phyloP scores from a whole-genome alignment of 2,797 vertebrate genomes.

The Cossypha dichroa region DNA sequence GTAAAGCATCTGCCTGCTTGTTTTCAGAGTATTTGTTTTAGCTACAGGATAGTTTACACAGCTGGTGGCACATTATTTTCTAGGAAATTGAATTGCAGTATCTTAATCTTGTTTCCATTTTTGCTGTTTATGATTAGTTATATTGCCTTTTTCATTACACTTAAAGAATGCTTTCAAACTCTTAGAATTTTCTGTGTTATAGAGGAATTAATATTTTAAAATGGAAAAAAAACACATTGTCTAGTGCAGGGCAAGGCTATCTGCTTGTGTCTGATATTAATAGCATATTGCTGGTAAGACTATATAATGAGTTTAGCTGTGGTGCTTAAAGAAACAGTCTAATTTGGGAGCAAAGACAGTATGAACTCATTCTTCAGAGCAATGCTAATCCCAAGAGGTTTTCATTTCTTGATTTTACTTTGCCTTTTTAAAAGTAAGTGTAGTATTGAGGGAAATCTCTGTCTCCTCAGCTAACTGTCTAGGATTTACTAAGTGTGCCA shows the following conservation, averaged over 20 bases:
- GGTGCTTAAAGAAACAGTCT: neutral
- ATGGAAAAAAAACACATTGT: neutral
- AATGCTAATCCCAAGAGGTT: neutral
- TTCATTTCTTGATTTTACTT: neutral
- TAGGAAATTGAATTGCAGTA: conserved; percentile 20
- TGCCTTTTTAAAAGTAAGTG: neutral
- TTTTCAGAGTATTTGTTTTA: conserved; percentile 40
- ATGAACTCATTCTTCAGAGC: neutral
- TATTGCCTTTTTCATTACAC: neutral
- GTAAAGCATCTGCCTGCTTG: conserved; percentile 13
- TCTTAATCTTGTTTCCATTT: conserved; percentile 27
- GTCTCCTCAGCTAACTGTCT: neutral
- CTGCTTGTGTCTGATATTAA: neutral
- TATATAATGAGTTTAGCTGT: neutral
- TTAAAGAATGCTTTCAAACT: neutral
- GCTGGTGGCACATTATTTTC: conserved; percentile 43
- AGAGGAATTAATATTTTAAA: neutral
- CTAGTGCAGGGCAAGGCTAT: neutral
- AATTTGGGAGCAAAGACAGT: neutral
- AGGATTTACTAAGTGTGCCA: neutral
- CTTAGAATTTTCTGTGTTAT: neutral
- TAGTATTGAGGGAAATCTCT: neutral
- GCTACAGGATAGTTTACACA: conserved; percentile 37
- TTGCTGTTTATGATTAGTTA: neutral
- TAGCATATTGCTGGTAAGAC: neutral